Evolutionary conservation across 1,140 invertebrate species (phyloP), one percentile per base, ranked within the genome.

Genomic region (Aphelinus certus): DNA sequence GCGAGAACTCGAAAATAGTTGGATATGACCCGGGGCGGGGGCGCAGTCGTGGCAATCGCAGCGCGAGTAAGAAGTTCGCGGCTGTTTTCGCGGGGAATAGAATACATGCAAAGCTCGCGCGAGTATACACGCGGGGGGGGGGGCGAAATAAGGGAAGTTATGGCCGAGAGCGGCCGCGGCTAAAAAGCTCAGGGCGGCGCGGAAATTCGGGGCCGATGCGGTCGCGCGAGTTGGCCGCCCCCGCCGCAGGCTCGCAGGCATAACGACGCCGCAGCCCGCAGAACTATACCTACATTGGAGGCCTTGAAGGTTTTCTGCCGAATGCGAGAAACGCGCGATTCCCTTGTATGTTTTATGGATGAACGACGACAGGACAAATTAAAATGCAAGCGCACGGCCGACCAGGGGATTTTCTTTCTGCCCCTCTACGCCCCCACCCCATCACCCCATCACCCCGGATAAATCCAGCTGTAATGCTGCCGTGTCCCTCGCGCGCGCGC

Each of bases 351-450:
- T 69, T 69, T 57, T 69, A 69, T 60, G 55, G 47, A 69, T 58
- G 57, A 69, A 48, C 7, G 67, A 60, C 48, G 45, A 49, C 47
- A 48, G 67, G 48, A 69, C 67, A 67, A 67, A 67, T 67, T 67
- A 51, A 67, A 67, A 67, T 67, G 64, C 64, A 43, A 42, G 6
- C 56, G 64, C 64, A 45, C 64, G 51, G 64, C 5, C 42, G 56
- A 67, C 43, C 64, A 67, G 26, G 26, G 26, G 26, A 26, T 26
- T 26, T 26, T 26, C 26, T 26, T 26, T 26, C 26, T 26, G 26
- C 26, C 26, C 26, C 0, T 26, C 26, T 26, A 26, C 26, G 26
- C 26, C 26, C 26, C 26, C 26, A 26, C 26, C 26, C 26, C 26
- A 26, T 26, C 26, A 26, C 26, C 26, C 26, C n/a, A n/a, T n/a